phyloP scores from a whole-genome alignment of 2,797 vertebrate genomes.

The Sternotherus odoratus region DNA sequence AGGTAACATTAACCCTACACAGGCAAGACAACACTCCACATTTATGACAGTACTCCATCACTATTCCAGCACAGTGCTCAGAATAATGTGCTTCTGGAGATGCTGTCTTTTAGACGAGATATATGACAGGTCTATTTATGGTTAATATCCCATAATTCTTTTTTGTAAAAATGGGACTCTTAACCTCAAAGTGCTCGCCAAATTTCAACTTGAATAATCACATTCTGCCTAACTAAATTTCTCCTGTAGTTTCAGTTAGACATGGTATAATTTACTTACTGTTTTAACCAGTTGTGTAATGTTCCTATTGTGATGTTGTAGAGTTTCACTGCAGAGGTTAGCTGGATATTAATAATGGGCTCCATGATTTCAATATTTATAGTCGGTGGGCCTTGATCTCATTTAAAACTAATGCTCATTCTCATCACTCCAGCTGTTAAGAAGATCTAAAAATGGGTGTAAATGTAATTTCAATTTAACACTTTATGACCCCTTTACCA shows the following conservation, averaged over 20 bases:
- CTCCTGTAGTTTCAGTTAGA: not conserved
- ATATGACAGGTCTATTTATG: not conserved
- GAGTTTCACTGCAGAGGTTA: not conserved
- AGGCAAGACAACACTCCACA: too few relatives aligned
- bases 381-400: not conserved
- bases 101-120: not conserved
- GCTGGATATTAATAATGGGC: not conserved
- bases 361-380: not conserved
- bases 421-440: not conserved
- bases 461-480: not conserved
- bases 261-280: not conserved
- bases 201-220: not conserved
- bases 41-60: not conserved
- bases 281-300: not conserved
- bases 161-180: not conserved
- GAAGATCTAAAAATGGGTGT: not conserved
- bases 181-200: not conserved
- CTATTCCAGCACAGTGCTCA: not conserved
- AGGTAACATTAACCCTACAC: too few relatives aligned
- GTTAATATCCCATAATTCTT: not conserved
- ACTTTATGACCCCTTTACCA: not conserved
- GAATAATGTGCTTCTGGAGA: not conserved
- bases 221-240: not conserved
- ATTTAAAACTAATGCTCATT: not conserved
- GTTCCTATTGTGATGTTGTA: not conserved